Evolutionary conservation across 2,888 invertebrate genomes (phyloP).

Genomic region (Aspidiotus rigidus): DNA sequence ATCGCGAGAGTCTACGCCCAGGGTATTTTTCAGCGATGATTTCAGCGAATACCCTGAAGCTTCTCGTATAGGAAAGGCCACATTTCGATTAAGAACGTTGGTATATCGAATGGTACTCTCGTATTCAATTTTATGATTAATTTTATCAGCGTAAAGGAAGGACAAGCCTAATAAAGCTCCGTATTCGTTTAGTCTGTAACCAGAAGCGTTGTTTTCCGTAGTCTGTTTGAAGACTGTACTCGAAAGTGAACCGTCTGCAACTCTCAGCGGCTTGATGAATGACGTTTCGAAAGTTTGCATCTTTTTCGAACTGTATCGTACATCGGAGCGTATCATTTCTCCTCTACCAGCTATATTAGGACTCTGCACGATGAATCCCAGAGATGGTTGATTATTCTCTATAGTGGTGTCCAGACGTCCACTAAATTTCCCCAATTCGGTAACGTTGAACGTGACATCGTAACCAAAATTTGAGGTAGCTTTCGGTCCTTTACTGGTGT

Average conservation of each 20-base stretch:
- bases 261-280: slow-evolving; percentile 66
- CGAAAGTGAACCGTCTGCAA: slow-evolving; percentile 15
- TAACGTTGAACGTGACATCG: slow-evolving; percentile 76
- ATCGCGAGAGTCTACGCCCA: slow-evolving; percentile 70
- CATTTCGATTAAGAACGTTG: slow-evolving; percentile 56
- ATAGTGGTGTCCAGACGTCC: slow-evolving; percentile 80
- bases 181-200: slow-evolving; percentile 34
- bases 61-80: slow-evolving; percentile 78
- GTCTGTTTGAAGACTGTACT: slow-evolving; percentile 34
- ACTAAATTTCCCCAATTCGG: slow-evolving; percentile 68
- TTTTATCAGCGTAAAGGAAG: slow-evolving; percentile 26
- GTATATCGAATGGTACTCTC: slow-evolving; percentile 77
- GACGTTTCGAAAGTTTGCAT: slow-evolving; percentile 65
- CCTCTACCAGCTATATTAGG: slow-evolving; percentile 84
- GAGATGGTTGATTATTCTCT: slow-evolving; percentile 83
- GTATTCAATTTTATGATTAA: slow-evolving; percentile 74
- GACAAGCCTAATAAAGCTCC: slow-evolving; percentile 32
- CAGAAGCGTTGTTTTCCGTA: slow-evolving; percentile 34
- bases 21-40: slow-evolving; percentile 71
- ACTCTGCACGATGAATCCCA: slow-evolving; percentile 62
- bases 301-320: slow-evolving; percentile 73
- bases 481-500: slow-evolving; percentile 69
- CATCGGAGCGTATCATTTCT: slow-evolving; percentile 70
- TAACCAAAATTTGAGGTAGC: slow-evolving; percentile 54
- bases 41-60: slow-evolving; percentile 83